phyloP scores from a whole-genome alignment of 1,140 invertebrate species.

The Pissodes strobi region DNA sequence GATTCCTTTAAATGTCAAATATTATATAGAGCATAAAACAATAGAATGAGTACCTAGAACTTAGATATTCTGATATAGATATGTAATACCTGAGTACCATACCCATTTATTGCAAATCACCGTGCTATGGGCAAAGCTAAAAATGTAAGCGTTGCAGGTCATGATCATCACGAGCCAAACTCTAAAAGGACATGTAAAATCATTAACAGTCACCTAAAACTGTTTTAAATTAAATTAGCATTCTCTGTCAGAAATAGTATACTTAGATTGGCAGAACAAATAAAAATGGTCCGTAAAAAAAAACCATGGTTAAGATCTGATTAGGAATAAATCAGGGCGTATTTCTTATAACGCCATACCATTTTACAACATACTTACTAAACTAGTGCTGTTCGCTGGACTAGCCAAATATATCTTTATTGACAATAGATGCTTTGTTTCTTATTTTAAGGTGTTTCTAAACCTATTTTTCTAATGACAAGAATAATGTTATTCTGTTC shows the following conservation, averaged over 20 bases:
- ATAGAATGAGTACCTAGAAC: neutral
- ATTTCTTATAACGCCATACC: too few relatives aligned
- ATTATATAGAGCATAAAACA: constrained; percentile 2
- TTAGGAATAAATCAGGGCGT: constrained; percentile 2
- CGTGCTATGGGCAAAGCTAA: neutral
- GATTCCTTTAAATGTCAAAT: neutral
- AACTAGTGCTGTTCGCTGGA: neutral
- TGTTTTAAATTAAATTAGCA: neutral
- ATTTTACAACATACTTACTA: neutral
- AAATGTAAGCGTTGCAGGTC: constrained; percentile 2
- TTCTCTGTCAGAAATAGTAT: neutral
- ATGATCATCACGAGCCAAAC: neutral
- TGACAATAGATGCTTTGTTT: neutral
- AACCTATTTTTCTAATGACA: too few relatives aligned
- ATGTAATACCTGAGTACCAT: neutral
- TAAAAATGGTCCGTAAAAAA: neutral
- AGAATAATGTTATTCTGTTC: too few relatives aligned
- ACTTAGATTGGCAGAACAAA: constrained; percentile 1
- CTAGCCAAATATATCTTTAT: constrained; percentile 1
- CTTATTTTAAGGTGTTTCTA: too few relatives aligned
- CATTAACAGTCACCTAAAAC: neutral
- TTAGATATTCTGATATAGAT: constrained; percentile 1
- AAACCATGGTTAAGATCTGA: neutral
- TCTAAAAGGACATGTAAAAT: neutral
- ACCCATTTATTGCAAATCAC: neutral